Evolutionary conservation across 1,140 invertebrate genomes (phyloP).

Genomic region (Acromyrmex charruanus): DNA sequence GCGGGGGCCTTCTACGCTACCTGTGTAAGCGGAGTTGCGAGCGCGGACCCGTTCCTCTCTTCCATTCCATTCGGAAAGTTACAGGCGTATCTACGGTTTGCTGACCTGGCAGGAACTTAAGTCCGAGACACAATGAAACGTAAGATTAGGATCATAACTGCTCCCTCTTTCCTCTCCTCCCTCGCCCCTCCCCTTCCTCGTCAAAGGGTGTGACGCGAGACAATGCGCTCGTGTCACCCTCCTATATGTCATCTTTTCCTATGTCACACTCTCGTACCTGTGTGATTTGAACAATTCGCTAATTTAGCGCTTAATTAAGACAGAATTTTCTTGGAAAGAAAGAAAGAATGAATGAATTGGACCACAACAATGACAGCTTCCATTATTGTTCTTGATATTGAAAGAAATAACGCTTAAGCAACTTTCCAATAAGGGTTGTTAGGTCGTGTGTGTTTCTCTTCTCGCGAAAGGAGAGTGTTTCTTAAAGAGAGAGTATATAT

Average conservation of each 20-base stretch:
- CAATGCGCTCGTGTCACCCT: background rate
- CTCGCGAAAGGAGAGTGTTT: background rate
- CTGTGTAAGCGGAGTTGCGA: slow-evolving; percentile 57
- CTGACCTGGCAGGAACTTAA: slow-evolving; percentile 34
- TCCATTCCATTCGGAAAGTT: slow-evolving; percentile 50
- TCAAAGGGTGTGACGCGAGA: slow-evolving; percentile 7
- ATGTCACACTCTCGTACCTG: background rate
- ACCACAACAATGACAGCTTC: background rate
- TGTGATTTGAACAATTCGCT: background rate
- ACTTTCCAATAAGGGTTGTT: background rate
- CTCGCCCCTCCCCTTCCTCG: background rate
- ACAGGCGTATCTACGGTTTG: slow-evolving; percentile 63
- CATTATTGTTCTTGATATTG: background rate
- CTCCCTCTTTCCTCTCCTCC: background rate
- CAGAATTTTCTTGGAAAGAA: background rate
- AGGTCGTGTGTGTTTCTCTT: background rate
- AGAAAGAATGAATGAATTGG: background rate
- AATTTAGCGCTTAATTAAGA: background rate
- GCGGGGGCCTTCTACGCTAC: slow-evolving; percentile 75
- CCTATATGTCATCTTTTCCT: background rate
- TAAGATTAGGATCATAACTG: slow-evolving; percentile 37
- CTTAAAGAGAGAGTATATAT: background rate
- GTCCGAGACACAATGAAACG: slow-evolving; percentile 25
- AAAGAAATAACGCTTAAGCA: background rate
- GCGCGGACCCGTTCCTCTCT: slow-evolving; percentile 26